Conservation (phyloP, 1,140 invertebrate genomes). For the Acyrthosiphon pisum region DNA sequence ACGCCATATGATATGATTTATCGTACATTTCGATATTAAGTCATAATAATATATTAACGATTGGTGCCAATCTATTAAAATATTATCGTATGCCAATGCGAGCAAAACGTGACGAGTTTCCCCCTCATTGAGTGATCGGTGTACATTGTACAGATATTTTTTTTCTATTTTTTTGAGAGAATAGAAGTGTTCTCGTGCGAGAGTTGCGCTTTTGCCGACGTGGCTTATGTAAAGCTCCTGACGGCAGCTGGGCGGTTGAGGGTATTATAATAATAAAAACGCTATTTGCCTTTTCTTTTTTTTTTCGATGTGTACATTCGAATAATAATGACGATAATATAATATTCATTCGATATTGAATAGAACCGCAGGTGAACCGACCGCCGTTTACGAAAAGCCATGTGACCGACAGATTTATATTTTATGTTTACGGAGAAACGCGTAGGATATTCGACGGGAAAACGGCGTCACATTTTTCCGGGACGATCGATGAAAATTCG, state of each 20-base stretch:
- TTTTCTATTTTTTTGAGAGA: too few relatives aligned
- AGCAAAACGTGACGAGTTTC: too few relatives aligned
- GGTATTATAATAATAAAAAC: neutral
- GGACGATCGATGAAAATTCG: neutral
- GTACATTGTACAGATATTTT: too few relatives aligned
- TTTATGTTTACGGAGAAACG: neutral
- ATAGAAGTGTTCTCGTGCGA: neutral
- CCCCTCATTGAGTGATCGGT: too few relatives aligned
- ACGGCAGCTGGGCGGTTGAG: neutral
- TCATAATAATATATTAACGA: too few relatives aligned
- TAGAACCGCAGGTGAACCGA: neutral
- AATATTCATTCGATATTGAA: neutral
- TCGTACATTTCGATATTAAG: too few relatives aligned
- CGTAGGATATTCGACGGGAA: neutral
- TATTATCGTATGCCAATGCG: too few relatives aligned
- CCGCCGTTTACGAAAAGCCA: neutral
- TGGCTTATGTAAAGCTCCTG: neutral
- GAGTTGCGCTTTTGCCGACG: neutral
- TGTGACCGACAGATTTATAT: neutral
- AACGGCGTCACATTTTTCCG: neutral
- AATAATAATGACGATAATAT: neutral
- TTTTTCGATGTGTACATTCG: neutral
- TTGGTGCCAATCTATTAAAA: too few relatives aligned
- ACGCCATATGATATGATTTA: too few relatives aligned
- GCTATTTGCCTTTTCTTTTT: neutral